Evolutionary conservation across 2,888 invertebrate genomes (phyloP).

Genomic region (Sussaba pulchella): DNA sequence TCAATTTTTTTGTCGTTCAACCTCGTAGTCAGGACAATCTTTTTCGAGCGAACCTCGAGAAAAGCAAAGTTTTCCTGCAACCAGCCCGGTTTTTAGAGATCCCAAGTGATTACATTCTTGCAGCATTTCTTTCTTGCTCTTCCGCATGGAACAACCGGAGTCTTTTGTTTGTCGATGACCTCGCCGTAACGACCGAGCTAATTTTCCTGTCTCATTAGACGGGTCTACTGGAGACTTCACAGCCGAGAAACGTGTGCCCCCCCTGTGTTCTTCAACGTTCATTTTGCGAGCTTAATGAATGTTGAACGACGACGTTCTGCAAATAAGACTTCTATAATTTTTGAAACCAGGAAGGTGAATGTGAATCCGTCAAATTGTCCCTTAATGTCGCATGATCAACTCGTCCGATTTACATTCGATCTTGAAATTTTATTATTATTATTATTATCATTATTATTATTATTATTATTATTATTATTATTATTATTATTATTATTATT

Average conservation of each 20-base stretch:
- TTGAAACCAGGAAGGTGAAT: not conserved
- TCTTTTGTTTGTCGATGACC: constrained; percentile 19
- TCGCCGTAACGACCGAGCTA: constrained; percentile 17
- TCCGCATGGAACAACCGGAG: not conserved
- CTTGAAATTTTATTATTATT: too few relatives aligned
- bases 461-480: too few relatives aligned
- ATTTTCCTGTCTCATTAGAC: constrained; percentile 47
- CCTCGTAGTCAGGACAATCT: not conserved
- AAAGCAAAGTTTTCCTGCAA: not conserved
- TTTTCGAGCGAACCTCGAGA: not conserved
- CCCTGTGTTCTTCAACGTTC: not conserved
- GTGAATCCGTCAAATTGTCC: not conserved
- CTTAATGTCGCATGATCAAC: too few relatives aligned
- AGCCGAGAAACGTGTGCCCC: not conserved
- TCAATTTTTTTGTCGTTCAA: too few relatives aligned
- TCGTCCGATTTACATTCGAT: too few relatives aligned
- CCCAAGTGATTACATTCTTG: constrained; percentile 4
- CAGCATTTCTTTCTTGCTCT: not conserved
- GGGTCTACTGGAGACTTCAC: constrained; percentile 24
- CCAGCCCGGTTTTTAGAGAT: not conserved
- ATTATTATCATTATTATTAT: too few relatives aligned
- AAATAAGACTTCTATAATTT: not conserved
- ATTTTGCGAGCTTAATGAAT: constrained; percentile 20
- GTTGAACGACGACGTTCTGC: not conserved
- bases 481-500: too few relatives aligned